Percentiles rank a stretch among this genome's conserved stretches.
These are phyloP conservation scores for Samia ricini DNA, from an alignment of 1,140 invertebrate genomes.

Conservation along the genomic window DNA sequence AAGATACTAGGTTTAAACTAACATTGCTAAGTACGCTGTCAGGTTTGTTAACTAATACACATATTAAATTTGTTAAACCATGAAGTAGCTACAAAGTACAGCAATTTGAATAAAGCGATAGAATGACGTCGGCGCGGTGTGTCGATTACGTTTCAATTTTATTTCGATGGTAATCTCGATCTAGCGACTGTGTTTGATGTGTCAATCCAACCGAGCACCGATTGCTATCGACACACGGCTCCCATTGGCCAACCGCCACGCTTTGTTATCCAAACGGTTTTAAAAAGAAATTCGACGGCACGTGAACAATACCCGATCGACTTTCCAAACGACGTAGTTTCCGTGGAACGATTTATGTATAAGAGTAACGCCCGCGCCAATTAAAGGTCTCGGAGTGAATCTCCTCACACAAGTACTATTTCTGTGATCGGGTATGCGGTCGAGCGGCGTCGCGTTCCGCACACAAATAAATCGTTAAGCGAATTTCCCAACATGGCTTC, in stretches of 20 bases:
- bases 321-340: constrained; percentile 31
- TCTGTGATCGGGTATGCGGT: constrained; percentile 26
- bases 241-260: constrained; percentile 65
- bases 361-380: constrained; percentile 15
- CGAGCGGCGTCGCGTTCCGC: constrained; percentile 30
- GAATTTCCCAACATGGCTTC: constrained; percentile 61
- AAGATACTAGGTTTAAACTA: constrained; percentile 4
- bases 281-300: constrained; percentile 42
- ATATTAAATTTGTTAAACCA: background rate
- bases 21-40: background rate
- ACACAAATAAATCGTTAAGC: constrained; percentile 57
- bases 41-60: background rate
- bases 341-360: constrained; percentile 24
- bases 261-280: constrained; percentile 69
- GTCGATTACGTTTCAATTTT: constrained; percentile 56
- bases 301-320: constrained; percentile 35
- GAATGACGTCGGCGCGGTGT: constrained; percentile 46
- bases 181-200: constrained; percentile 59
- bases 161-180: constrained; percentile 58
- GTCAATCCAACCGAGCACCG: constrained; percentile 59
- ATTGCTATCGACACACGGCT: constrained; percentile 57
- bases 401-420: constrained; percentile 25
- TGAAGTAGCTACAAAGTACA: background rate
- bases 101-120: constrained; percentile 30
- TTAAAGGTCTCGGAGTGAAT: constrained; percentile 26